Evolutionary conservation across 2,888 invertebrate species (phyloP), one percentile per base, ranked within the genome.

Genomic region (Melieria picta): DNA sequence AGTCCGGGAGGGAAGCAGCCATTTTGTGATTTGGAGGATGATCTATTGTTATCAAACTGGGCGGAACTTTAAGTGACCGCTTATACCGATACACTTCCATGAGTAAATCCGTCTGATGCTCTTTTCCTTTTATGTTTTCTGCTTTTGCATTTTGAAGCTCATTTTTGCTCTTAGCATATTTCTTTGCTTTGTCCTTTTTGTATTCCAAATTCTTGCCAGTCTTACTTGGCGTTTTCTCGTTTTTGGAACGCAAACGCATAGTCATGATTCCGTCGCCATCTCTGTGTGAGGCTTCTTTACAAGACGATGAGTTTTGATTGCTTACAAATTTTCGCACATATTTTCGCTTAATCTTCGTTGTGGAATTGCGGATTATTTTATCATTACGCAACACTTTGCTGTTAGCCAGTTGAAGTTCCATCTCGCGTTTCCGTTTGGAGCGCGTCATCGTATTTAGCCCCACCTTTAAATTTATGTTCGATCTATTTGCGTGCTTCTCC

Each of bases 61-160:
- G 89, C 2, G 95, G 95, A 90, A 95, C 93, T 78, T 95, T 90
- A 16, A 95, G 86, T 0, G 94, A 93, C 78, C 93, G 90, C 84
- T 95, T 95, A 81, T 93, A 95, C 79, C 91, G 91, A 80, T 93
- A 94, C 16, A 95, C 90, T 81, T 94, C 94, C 82, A 94, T 72
- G 70, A 79, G 78, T 7, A 85, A 10, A 61, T 75, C 69, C 50
- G 79, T 76, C 58, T 81, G 80, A 4, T 79, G 80, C 3, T 75
- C 72, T n/a, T 72, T 72, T 10, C 9, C 82, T 11, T 82, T 81
- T 5, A 13, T 11, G 9, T 11, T 52, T 13, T 52, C 52, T 42
- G 55, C 13, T 62, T 63, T 69, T 11, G 16, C 6, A 47, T 69
- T 56, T 56, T 56, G 55, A 46, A 10, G 45, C 56, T 72, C 69